Evolutionary conservation across 2,797 vertebrate species (phyloP).

Genomic region (Thripadectes ignobilis): DNA sequence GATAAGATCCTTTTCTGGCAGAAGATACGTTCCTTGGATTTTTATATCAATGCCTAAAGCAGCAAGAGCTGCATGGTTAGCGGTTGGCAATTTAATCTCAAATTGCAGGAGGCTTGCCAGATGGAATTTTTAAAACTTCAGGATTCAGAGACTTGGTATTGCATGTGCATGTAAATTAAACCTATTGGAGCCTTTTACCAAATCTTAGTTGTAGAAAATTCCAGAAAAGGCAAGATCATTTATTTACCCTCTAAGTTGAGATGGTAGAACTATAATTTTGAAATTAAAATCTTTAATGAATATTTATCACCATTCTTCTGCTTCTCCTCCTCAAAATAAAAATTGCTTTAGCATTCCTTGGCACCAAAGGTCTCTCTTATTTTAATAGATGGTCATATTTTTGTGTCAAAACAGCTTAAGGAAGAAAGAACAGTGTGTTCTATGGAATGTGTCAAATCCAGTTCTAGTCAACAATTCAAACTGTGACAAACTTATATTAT

Average conservation of each 20-base stretch:
- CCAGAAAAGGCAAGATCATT: not conserved
- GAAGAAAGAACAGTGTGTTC: conserved; percentile 51
- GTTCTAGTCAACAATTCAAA: conserved; percentile 28
- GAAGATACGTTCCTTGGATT: conserved; percentile 6
- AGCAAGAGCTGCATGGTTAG: not conserved
- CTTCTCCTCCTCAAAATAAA: not conserved
- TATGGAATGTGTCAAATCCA: not conserved
- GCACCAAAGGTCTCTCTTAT: conserved; percentile 32
- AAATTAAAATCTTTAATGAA: conserved; percentile 66
- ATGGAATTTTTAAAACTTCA: not conserved
- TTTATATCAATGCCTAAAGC: conserved; percentile 31
- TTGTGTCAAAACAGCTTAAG: conserved; percentile 70
- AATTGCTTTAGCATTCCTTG: conserved; percentile 71
- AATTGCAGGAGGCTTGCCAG: not conserved
- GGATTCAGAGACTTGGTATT: not conserved
- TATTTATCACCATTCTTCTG: conserved; percentile 34
- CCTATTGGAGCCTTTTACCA: not conserved
- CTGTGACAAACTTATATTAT: not conserved
- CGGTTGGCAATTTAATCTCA: conserved; percentile 5
- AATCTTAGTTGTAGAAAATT: conserved; percentile 22
- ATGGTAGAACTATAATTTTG: conserved; percentile 58
- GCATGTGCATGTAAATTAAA: not conserved
- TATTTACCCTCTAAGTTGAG: not conserved
- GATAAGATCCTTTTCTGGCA: conserved; percentile 47
- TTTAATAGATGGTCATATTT: conserved; percentile 64